Percentiles rank a stretch among this genome's conserved stretches.
Evolutionary conservation across 2,113 vertebrate species (phyloP).

Genomic region (Sinocyclocheilus rhinocerous): DNA sequence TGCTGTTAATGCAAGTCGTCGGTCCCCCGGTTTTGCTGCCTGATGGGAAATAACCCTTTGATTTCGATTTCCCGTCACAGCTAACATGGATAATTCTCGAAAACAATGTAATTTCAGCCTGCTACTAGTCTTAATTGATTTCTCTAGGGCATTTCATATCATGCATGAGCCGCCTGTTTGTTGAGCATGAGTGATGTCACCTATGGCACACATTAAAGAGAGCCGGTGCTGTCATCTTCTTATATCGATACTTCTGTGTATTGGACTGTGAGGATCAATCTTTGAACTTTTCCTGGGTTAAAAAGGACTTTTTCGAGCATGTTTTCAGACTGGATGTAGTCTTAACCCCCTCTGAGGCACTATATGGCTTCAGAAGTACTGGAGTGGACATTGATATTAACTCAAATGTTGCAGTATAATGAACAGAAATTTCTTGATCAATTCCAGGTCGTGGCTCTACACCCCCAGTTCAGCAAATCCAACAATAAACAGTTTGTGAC

Average conservation of each 20-base stretch:
- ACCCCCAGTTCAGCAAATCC: slow-evolving; percentile 91
- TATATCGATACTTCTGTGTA: slow-evolving; percentile 16
- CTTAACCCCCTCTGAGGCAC: slow-evolving; percentile 23
- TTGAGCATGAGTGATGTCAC: slow-evolving; percentile 36
- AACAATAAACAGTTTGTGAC: slow-evolving; percentile 98
- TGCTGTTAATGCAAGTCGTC: slow-evolving; percentile 8
- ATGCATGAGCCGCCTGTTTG: slow-evolving; percentile 35
- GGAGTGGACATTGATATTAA: slow-evolving; percentile 18
- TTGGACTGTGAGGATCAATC: slow-evolving; percentile 5
- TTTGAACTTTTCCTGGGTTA: slow-evolving; percentile 28
- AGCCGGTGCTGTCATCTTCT: slow-evolving; percentile 12
- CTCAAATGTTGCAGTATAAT: neutral
- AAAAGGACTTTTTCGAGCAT: slow-evolving; percentile 13
- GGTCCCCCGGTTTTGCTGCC: slow-evolving; percentile 1
- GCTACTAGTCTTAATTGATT: slow-evolving; percentile 47
- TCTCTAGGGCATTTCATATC: slow-evolving; percentile 47
- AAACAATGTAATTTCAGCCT: slow-evolving; percentile 45
- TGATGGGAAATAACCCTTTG: slow-evolving; percentile 26
- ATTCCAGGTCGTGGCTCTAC: slow-evolving; percentile 83
- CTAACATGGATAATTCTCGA: slow-evolving; percentile 38
- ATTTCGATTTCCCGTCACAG: slow-evolving; percentile 45
- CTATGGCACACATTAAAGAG: slow-evolving; percentile 33
- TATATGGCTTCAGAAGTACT: neutral
- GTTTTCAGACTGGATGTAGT: slow-evolving; percentile 25
- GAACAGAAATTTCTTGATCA: slow-evolving; percentile 23